These are phyloP conservation scores for Catharus fuscescens DNA, from an alignment of 2,113 vertebrate species.

Conservation along the genomic window DNA sequence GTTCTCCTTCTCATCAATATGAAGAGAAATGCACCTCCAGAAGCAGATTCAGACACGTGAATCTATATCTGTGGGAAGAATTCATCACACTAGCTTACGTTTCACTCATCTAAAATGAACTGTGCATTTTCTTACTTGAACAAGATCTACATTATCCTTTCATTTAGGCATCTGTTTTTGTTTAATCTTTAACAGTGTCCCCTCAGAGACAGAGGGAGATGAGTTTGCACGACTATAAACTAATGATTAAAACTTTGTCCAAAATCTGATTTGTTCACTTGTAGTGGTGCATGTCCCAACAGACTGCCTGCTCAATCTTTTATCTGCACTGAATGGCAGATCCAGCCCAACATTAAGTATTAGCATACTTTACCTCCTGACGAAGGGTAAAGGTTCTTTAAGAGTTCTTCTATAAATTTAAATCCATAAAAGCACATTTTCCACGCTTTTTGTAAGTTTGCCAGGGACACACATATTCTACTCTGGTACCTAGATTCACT, in stretches of 20 bases:
- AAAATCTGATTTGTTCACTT: neutral
- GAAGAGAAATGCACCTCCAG: neutral
- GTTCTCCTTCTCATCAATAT: neutral
- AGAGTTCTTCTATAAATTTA: neutral
- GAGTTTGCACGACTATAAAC: neutral
- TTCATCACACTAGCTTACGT: neutral
- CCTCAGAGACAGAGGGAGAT: neutral
- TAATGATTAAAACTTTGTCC: neutral
- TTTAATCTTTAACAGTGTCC: neutral
- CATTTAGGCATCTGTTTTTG: neutral
- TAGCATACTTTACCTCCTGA: neutral
- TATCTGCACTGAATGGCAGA: neutral
- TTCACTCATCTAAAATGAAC: neutral
- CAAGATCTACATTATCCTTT: neutral
- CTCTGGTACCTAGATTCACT: neutral
- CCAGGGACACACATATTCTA: neutral
- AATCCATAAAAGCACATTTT: neutral
- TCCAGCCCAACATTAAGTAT: neutral
- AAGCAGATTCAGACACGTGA: neutral
- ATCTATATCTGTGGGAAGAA: neutral
- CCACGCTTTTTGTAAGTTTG: neutral
- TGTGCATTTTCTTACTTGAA: neutral
- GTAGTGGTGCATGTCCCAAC: rapidly evolving
- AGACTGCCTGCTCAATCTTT: neutral
- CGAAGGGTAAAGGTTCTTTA: neutral